Percentiles rank a stretch among this genome's conserved stretches.
These are phyloP conservation scores for Calcarius lapponicus DNA, from an alignment of 2,797 vertebrate species.

Conservation along the genomic window DNA sequence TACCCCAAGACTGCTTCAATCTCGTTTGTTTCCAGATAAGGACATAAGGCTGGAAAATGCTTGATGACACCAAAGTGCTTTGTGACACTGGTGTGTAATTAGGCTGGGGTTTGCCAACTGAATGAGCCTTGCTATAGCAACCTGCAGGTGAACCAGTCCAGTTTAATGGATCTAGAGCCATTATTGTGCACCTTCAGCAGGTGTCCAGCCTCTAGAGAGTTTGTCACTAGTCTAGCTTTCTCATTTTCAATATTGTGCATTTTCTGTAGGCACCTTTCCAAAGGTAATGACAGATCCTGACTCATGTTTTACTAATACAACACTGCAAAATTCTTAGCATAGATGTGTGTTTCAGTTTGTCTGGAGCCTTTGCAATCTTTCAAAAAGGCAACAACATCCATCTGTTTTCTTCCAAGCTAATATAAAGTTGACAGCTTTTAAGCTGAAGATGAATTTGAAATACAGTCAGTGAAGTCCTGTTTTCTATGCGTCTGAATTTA, in stretches of 20 bases:
- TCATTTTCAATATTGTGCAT: background rate
- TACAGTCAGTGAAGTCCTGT: background rate
- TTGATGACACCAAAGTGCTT: background rate
- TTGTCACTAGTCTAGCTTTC: background rate
- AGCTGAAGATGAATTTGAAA: background rate
- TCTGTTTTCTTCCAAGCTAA: background rate
- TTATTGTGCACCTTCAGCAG: background rate
- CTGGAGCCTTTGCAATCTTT: background rate
- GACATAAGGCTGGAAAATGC: background rate
- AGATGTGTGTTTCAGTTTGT: background rate
- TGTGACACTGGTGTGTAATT: background rate
- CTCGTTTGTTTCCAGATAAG: background rate
- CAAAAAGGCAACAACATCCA: background rate
- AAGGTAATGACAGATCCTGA: background rate
- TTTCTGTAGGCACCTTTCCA: background rate
- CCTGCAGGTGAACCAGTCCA: background rate
- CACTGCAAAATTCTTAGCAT: background rate
- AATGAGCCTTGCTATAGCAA: background rate
- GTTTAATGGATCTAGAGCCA: background rate
- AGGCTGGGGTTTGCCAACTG: background rate
- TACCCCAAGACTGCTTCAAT: background rate
- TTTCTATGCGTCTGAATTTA: background rate
- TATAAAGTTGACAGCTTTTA: background rate
- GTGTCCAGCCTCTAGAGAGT: background rate
- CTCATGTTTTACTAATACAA: background rate